Conservation (phyloP, 2,797 vertebrate genomes). For the Eulemur mongoz region DNA sequence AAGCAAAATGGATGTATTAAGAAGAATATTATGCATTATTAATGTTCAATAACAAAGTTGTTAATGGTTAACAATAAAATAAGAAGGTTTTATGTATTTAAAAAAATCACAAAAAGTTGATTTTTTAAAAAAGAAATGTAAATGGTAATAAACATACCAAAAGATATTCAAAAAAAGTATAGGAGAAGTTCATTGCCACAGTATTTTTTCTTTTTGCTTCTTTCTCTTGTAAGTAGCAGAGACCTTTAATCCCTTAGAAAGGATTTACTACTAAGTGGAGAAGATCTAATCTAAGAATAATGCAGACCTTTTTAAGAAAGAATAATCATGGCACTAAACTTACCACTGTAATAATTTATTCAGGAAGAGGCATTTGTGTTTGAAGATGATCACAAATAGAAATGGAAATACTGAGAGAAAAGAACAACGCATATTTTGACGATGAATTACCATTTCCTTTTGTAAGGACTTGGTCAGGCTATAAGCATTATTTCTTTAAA, state of each 20-base stretch:
- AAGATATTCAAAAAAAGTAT: neutral
- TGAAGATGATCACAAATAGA: neutral
- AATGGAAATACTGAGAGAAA: neutral
- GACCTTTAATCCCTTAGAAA: neutral
- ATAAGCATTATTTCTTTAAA: constrained; percentile 24
- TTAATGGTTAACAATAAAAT: neutral
- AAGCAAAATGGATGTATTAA: neutral
- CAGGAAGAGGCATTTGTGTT: neutral
- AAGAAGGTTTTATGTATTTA: neutral
- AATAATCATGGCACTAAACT: neutral
- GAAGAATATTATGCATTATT: neutral
- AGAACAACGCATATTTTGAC: neutral
- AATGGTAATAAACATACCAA: neutral
- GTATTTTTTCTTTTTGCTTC: neutral
- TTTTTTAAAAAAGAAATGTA: neutral
- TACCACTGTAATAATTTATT: neutral
- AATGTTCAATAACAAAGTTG: neutral
- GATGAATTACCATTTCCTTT: neutral
- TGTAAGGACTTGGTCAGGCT: neutral
- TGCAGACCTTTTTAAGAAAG: neutral
- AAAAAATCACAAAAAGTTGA: neutral
- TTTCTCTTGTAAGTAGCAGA: neutral
- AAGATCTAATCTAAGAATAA: neutral
- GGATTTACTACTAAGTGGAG: neutral
- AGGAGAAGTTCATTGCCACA: neutral